Conservation (phyloP, 2,797 vertebrate genomes). For the Sebastes aleutianus region DNA sequence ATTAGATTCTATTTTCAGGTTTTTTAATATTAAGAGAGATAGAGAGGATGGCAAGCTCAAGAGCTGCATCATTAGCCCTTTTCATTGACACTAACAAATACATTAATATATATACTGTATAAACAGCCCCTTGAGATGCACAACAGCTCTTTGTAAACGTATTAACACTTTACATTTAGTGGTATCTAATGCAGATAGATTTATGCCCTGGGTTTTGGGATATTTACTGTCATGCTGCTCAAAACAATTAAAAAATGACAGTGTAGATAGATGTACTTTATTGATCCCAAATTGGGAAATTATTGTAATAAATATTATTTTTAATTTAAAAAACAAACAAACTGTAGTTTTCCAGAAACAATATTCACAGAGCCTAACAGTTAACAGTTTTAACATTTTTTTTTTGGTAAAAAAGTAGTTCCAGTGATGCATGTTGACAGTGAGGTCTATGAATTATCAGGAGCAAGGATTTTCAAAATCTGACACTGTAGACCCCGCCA, state of each 20-base stretch:
- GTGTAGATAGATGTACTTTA: too few relatives aligned
- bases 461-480: too few relatives aligned
- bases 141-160: not conserved
- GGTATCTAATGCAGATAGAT: not conserved
- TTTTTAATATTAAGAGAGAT: not conserved
- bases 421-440: not conserved
- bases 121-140: not conserved
- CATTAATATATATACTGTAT: not conserved
- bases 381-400: not conserved
- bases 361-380: not conserved
- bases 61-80: not conserved
- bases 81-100: not conserved
- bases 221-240: not conserved
- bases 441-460: not conserved
- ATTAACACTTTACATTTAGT: not conserved
- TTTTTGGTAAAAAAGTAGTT: not conserved
- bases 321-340: too few relatives aligned
- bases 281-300: too few relatives aligned
- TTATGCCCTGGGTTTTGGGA: too few relatives aligned
- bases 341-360: not conserved
- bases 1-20: not conserved
- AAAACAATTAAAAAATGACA: not conserved
- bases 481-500: too few relatives aligned
- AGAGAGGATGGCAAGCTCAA: not conserved
- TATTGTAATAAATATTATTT: too few relatives aligned